These are phyloP conservation scores for Larimichthys polyactis DNA, from an alignment of 2,113 vertebrate genomes.

Conservation along the genomic window DNA sequence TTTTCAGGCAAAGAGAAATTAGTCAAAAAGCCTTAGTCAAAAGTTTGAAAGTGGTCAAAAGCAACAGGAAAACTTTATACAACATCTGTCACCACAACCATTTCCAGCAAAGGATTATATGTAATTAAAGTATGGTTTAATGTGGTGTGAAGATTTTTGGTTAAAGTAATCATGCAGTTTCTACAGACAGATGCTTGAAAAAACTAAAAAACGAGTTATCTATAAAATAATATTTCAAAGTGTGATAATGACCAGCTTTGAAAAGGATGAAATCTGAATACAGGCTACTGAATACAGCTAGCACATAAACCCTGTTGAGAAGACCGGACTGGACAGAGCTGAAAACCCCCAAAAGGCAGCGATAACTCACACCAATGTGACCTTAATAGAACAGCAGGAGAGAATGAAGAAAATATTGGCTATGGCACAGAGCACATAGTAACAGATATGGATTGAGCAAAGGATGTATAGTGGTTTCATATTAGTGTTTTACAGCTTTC, in stretches of 20 bases:
- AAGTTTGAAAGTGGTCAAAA: neutral
- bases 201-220: neutral
- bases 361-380: slow-evolving; percentile 61
- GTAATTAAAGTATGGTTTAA: neutral
- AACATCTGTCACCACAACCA: neutral
- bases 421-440: slow-evolving; percentile 23
- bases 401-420: slow-evolving; percentile 28
- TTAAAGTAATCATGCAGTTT: neutral
- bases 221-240: neutral
- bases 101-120: neutral
- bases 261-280: slow-evolving; percentile 15
- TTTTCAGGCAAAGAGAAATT: neutral
- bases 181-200: neutral
- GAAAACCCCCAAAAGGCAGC: slow-evolving; percentile 26
- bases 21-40: neutral
- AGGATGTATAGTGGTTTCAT: neutral
- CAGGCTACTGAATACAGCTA: slow-evolving; percentile 8
- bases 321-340: neutral
- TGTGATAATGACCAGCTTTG: neutral
- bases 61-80: neutral
- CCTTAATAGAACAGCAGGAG: slow-evolving; percentile 57
- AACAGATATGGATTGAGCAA: slow-evolving; percentile 28
- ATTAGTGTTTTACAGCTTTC: neutral
- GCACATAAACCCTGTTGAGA: slow-evolving; percentile 21
- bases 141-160: neutral